These are phyloP conservation scores for Chaunax sp. DNA, from an alignment of 2,797 vertebrate genomes.

Conservation along the genomic window DNA sequence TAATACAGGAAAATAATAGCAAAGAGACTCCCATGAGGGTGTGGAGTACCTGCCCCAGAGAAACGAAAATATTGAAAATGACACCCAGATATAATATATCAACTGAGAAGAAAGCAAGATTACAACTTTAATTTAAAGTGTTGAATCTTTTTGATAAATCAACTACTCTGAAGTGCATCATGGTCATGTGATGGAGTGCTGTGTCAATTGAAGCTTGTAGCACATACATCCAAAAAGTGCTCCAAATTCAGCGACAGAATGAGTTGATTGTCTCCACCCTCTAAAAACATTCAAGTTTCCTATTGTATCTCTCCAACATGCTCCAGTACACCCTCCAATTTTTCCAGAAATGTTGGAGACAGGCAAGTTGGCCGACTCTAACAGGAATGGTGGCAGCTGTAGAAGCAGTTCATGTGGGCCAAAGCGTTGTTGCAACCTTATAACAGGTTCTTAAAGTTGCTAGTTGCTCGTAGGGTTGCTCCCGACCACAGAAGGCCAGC, in stretches of 20 bases:
- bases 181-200: not conserved
- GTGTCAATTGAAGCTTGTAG: not conserved
- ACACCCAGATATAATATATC: conserved; percentile 46
- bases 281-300: not conserved
- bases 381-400: too few relatives aligned
- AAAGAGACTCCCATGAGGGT: conserved; percentile 50
- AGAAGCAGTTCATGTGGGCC: too few relatives aligned
- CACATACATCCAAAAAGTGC: conserved; percentile 2
- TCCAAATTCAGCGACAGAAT: not conserved
- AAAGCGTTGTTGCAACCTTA: too few relatives aligned
- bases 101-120: conserved; percentile 30
- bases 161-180: conserved; percentile 6
- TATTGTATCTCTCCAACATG: too few relatives aligned
- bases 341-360: too few relatives aligned
- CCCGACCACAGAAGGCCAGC: too few relatives aligned
- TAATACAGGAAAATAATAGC: conserved; percentile 75
- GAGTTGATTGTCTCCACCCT: not conserved
- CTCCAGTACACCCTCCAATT: not conserved
- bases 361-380: too few relatives aligned
- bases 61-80: conserved; percentile 57
- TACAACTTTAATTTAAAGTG: conserved; percentile 21
- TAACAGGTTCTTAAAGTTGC: too few relatives aligned
- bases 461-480: too few relatives aligned
- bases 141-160: conserved; percentile 11
- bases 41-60: conserved; percentile 32